Evolutionary conservation across 2,888 invertebrate genomes (phyloP).

Genomic region (Nomada hirtipes): DNA sequence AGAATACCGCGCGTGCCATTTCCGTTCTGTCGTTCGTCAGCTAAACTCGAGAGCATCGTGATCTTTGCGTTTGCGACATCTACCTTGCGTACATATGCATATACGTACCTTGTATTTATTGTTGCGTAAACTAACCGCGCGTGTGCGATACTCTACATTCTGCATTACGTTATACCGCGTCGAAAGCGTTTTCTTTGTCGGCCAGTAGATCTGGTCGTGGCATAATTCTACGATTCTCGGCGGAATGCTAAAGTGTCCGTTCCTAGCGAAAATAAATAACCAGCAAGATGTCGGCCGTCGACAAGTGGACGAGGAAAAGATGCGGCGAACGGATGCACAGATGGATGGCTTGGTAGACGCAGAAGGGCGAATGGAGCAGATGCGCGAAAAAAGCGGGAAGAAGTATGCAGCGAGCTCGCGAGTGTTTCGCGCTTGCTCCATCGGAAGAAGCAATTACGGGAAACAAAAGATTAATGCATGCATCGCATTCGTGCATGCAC

Average conservation of each 20-base stretch:
- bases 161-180: not conserved
- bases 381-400: not conserved
- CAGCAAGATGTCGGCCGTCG: no score
- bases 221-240: no score
- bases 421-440: slow-evolving; percentile 15
- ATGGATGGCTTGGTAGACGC: not conserved
- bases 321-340: not conserved
- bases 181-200: no score
- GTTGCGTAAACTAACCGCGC: slow-evolving; percentile 44
- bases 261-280: no score
- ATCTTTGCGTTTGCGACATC: slow-evolving; percentile 53
- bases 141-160: slow-evolving; percentile 35
- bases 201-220: no score
- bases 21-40: slow-evolving; percentile 16
- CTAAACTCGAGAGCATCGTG: slow-evolving; percentile 54
- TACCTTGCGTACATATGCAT: slow-evolving; percentile 13
- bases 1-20: slow-evolving; percentile 25
- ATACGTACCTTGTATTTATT: not conserved
- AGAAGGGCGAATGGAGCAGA: not conserved
- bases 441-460: slow-evolving; percentile 52
- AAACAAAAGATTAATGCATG: slow-evolving; percentile 53
- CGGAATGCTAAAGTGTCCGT: no score
- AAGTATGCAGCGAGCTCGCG: slow-evolving; percentile 4
- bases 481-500: slow-evolving; percentile 40
- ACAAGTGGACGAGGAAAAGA: not conserved